Conservation (phyloP, 2,797 vertebrate genomes). For the Morelia viridis region DNA sequence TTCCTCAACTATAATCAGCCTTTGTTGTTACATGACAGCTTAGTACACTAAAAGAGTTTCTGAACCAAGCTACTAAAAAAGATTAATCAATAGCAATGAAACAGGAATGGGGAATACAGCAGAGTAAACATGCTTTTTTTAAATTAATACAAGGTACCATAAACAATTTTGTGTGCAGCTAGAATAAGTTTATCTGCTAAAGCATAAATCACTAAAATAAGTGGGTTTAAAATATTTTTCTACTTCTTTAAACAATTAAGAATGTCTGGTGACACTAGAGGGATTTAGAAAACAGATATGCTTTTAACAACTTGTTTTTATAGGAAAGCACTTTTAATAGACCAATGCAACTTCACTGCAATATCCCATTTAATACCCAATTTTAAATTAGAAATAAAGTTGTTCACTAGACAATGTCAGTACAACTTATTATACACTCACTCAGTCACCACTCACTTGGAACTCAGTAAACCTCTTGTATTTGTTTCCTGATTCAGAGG, state of each 20-base stretch:
- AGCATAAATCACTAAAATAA: background rate
- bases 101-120: background rate
- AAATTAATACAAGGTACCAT: background rate
- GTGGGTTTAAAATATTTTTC: background rate
- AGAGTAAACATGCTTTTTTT: background rate
- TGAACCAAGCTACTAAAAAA: background rate
- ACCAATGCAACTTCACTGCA: background rate
- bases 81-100: background rate
- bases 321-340: background rate
- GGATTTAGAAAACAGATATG: background rate
- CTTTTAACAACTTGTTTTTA: background rate
- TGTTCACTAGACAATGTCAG: background rate
- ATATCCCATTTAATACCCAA: background rate
- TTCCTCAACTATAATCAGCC: background rate
- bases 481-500: background rate
- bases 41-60: background rate
- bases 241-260: background rate
- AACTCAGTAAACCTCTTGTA: background rate
- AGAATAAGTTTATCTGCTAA: background rate
- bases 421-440: background rate
- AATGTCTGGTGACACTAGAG: background rate
- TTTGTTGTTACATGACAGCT: background rate
- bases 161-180: background rate
- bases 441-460: background rate
- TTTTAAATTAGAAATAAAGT: background rate